phyloP scores from a whole-genome alignment of 2,113 vertebrate species.

The Clarias gariepinus region DNA sequence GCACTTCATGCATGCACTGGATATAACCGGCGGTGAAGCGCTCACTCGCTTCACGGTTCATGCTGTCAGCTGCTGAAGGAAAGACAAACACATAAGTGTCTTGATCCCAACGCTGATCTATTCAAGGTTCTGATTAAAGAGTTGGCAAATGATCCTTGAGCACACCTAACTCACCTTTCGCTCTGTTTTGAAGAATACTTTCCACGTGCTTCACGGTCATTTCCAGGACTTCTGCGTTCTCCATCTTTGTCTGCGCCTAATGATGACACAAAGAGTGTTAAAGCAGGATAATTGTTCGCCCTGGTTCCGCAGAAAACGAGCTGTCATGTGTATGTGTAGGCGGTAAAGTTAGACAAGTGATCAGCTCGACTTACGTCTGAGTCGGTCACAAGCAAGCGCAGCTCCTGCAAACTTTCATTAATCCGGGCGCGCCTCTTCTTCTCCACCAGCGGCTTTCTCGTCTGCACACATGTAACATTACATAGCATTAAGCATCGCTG shows the following conservation, averaged over 20 bases:
- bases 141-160: not conserved
- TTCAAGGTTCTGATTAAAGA: too few relatives aligned
- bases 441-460: conserved; percentile 88
- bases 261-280: conserved; percentile 23
- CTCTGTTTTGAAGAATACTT: conserved; percentile 78
- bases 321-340: not conserved
- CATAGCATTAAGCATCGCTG: not conserved
- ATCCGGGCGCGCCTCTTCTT: conserved; percentile 89
- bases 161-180: conserved; percentile 73
- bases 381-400: conserved; percentile 79
- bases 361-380: conserved; percentile 74
- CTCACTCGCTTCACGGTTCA: conserved; percentile 85
- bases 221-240: conserved; percentile 94
- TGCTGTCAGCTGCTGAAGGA: conserved; percentile 74
- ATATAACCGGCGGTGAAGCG: conserved; percentile 94
- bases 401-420: conserved; percentile 89
- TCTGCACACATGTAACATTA: conserved; percentile 62
- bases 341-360: not conserved
- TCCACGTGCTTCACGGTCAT: conserved; percentile 89
- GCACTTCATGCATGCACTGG: conserved; percentile 97
- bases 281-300: too few relatives aligned
- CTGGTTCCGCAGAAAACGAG: not conserved
- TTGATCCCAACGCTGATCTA: not conserved
- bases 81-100: not conserved
- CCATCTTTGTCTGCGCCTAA: conserved; percentile 77